phyloP scores from a whole-genome alignment of 2,797 vertebrate species.

The Falco rusticolus region DNA sequence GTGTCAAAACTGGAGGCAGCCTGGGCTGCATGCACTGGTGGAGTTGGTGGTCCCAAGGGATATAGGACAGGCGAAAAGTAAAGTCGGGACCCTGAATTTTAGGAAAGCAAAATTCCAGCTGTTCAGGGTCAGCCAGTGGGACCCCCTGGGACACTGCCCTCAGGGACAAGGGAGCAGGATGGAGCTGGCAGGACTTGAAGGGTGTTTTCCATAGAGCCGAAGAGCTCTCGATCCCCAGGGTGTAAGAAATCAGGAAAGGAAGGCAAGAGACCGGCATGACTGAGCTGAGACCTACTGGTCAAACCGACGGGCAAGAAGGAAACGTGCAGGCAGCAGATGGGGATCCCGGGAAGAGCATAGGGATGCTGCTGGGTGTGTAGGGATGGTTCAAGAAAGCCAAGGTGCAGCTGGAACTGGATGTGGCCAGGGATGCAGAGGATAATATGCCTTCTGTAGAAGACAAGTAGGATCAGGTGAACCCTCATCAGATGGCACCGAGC shows the following conservation, averaged over 20 bases:
- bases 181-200: not conserved
- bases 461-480: not conserved
- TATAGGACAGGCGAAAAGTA: not conserved
- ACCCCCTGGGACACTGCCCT: too few species aligned
- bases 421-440: too few species aligned
- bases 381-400: too few species aligned
- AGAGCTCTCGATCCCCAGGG: not conserved
- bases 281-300: too few species aligned
- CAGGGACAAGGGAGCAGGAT: not conserved
- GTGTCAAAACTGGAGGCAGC: rapidly evolving
- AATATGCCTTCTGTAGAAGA: too few species aligned
- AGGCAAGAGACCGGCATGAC: not conserved
- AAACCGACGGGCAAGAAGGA: too few species aligned
- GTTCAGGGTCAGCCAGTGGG: not conserved
- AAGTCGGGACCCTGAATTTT: not conserved
- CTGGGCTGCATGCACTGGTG: not conserved
- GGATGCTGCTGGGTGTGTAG: too few species aligned
- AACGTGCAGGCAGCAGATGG: too few species aligned
- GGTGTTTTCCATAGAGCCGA: not conserved
- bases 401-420: too few species aligned
- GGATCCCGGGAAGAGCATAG: too few species aligned
- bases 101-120: not conserved
- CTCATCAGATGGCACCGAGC: not conserved
- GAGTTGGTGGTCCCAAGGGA: not conserved
- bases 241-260: not conserved